These are phyloP conservation scores for Drosophila flavopinicola DNA, from an alignment of 2,888 invertebrate genomes.

Conservation along the genomic window DNA sequence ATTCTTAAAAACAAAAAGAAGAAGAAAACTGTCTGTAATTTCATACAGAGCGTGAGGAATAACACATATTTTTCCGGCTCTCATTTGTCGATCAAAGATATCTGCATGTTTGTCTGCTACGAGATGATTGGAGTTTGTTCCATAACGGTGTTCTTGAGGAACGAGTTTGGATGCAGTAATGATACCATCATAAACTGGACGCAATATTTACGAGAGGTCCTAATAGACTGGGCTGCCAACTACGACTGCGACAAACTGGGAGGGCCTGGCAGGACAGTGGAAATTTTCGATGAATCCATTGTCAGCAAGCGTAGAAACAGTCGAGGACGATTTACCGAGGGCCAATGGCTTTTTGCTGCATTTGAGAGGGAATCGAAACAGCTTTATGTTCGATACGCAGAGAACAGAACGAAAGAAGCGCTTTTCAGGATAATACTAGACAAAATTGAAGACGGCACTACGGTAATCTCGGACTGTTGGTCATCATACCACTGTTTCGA, in stretches of 20 bases:
- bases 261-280: not conserved
- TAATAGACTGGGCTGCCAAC: not conserved
- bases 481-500: not conserved
- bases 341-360: not conserved
- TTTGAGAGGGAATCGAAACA: slow-evolving; percentile 1
- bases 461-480: not conserved
- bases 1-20: too few relatives aligned
- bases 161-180: not conserved
- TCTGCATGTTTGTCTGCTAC: not conserved
- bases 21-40: too few relatives aligned
- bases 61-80: not conserved
- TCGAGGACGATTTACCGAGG: not conserved
- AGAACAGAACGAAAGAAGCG: not conserved
- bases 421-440: not conserved
- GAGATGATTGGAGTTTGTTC: not conserved
- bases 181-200: not conserved
- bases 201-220: slow-evolving; percentile 1
- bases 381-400: not conserved
- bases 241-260: not conserved
- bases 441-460: slow-evolving; percentile 1
- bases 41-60: too few relatives aligned
- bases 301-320: not conserved
- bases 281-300: not conserved
- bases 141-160: not conserved
- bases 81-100: not conserved